Evolutionary conservation across 35 echinoderm and acorn worm species (phyloP), one percentile per base, ranked within the genome.

Genomic region (Hemicentrotus pulcherrimus): DNA sequence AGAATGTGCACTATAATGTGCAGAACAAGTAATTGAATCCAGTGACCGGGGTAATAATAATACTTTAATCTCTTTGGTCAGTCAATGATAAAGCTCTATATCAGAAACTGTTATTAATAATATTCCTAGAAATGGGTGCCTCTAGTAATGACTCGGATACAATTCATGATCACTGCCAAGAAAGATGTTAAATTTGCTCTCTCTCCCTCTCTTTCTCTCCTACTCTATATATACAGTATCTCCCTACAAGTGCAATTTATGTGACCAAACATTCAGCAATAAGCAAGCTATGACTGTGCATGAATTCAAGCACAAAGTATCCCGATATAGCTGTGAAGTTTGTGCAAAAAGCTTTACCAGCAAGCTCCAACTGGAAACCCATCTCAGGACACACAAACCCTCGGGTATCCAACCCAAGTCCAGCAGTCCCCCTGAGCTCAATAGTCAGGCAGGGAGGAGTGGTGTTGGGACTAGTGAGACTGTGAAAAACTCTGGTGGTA

Each of bases 191-290:
- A 41, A 41, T 41, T 41, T 41, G 35, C 35, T 41, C 35, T 41
- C 32, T 86, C 86, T 31, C 86, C 14, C 24, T 31, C 24, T 86
- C 32, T 33, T n/a, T 86, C 9, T 86, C 86, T 24, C 10, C 41
- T 91, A 31, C 48, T 31, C 50, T 88, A 32, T 94, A 14, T 46
- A 47, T 48, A 12, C 65, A 97, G 96, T 58, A 46, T 95, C 95
- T 55, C 96, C 96, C 0, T 97, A 97, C 61, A 94, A 97, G 88
- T 97, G 96, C 85, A 88, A 91, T 18, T 50, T 91, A 32, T 97
- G 96, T 70, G 91, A 97, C 46, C 48, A 94, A 91, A 41, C 47
- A 7, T 94, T 97, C 35, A 50, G 91, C 92, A 95, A 94, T 9
- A 18, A 32, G 19, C 47, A 94, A 6, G 92, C 96, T 12, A 93